A percentile compares a stretch with the other conserved stretches of the same genome.
Conservation (phyloP, 2,888 invertebrate genomes). For the Digitonthophagus gazella region DNA sequence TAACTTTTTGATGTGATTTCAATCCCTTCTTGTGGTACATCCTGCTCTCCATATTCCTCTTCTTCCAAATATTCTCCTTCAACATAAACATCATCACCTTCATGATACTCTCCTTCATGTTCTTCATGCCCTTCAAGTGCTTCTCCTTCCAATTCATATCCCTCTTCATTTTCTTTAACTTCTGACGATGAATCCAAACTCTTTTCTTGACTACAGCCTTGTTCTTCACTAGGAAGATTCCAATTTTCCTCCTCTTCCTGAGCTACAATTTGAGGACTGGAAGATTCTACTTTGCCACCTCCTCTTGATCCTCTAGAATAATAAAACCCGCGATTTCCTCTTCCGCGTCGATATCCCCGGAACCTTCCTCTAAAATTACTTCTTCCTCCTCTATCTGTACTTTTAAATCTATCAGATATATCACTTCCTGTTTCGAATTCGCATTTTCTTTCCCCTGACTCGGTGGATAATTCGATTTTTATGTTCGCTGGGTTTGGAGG, state of each 20-base stretch:
- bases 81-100: background rate
- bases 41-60: constrained; percentile 6
- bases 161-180: constrained; percentile 7
- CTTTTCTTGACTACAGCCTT: background rate
- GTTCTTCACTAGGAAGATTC: background rate
- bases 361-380: background rate
- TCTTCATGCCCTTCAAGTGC: background rate
- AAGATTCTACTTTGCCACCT: background rate
- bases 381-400: constrained; percentile 2
- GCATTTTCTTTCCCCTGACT: constrained; percentile 40
- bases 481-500: constrained; percentile 32
- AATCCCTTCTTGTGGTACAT: background rate
- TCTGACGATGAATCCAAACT: background rate
- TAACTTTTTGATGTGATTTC: constrained; percentile 9
- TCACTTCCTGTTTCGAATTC: constrained; percentile 33
- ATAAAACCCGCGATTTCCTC: constrained; percentile 17
- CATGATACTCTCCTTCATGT: background rate
- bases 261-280: background rate
- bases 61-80: constrained; percentile 15
- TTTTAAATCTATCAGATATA: constrained; percentile 17
- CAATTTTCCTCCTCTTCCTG: background rate
- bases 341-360: constrained; percentile 13
- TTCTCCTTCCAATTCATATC: constrained; percentile 12
- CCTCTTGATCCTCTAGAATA: background rate
- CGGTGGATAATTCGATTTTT: constrained; percentile 39